These are phyloP conservation scores for Eudasyphora cyanicolor DNA, from an alignment of 2,888 invertebrate genomes.

Conservation along the genomic window DNA sequence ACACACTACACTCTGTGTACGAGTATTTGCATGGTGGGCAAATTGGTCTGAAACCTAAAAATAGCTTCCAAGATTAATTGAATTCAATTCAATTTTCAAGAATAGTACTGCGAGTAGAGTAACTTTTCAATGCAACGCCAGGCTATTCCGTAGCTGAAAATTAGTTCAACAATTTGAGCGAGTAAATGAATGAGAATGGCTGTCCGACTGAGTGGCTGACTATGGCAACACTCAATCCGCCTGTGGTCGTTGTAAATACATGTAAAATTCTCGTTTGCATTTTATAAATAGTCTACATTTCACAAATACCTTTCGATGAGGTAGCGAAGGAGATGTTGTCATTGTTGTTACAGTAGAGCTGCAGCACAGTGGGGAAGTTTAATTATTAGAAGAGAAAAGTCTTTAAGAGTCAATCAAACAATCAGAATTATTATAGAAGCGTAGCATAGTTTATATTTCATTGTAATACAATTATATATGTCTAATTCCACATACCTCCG, in stretches of 20 bases:
- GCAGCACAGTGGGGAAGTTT: not conserved
- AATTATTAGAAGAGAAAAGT: not conserved
- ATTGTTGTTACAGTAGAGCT: not conserved
- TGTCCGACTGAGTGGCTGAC: not conserved
- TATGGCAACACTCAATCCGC: not conserved
- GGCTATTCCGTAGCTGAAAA: not conserved
- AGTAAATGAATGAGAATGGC: not conserved
- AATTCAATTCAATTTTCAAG: slow-evolving; percentile 21
- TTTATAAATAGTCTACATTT: slow-evolving; percentile 43
- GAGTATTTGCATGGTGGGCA: slow-evolving; percentile 15
- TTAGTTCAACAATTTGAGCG: not conserved
- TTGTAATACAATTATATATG: no score
- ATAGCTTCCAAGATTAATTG: slow-evolving; percentile 29
- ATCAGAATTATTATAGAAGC: no score
- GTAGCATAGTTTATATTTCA: no score
- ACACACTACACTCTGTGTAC: not conserved
- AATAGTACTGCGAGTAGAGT: not conserved
- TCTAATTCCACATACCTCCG: no score
- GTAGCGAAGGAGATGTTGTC: not conserved
- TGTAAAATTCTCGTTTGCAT: slow-evolving; percentile 17
- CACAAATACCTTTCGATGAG: not conserved
- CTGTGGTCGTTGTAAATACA: slow-evolving; percentile 12
- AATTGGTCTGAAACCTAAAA: slow-evolving; percentile 11
- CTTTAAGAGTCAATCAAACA: not conserved
- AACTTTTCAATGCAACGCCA: not conserved